Base-by-base conservation (phyloP, 35 echinoderm and acorn worm genomes). In the Apostichopus japonicus region DNA sequence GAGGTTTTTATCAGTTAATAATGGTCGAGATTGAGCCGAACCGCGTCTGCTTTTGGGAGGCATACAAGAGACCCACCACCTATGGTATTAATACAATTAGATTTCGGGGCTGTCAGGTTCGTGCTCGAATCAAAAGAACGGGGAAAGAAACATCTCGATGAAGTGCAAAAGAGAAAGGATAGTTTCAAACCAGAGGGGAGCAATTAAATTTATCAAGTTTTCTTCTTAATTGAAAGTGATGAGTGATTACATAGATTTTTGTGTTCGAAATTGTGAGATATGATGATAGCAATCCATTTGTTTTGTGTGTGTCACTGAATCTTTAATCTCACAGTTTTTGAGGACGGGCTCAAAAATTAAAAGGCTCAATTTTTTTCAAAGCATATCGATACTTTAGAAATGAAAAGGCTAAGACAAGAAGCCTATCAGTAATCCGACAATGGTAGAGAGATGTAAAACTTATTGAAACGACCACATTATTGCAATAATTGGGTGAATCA, bases 1-100 rank as follows among this genome's bases (percentile, higher is more conserved):
- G 81, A 84, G 81, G 81, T 84, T 84, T 44, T 84, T 84, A 84
- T 84, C 81, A 84, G 81, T 84, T 84, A 84, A 84, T 84, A 84
- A 84, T 84, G 81, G 81, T 51, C 53, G 81, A 84, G 81, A 84
- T 84, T 84, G 53, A 57, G 81, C 81, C 57, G 81, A 84, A 84
- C 81, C 81, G 15, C 23, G 56, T 84, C 81, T 84, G 56, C 19
- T 21, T 84, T 84, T 84, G 81, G 54, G 81, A 84, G 81, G 81
- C 81, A 84, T 55, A 58, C 57, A 61, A 61, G 33, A 84, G 57
- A 58, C 81, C 81, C 81, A 84, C 81, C 56, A 15, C 63, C 19
- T 13, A 17, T 65, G 62, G 62, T 84, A 80, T 23, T 84, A 84
- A 84, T 84, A 84, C 80, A 84, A 84, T 84, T 84, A 84, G 56